Evolutionary conservation across 2,113 vertebrate genomes (phyloP).

Genomic region (Chroicocephalus ridibundus): DNA sequence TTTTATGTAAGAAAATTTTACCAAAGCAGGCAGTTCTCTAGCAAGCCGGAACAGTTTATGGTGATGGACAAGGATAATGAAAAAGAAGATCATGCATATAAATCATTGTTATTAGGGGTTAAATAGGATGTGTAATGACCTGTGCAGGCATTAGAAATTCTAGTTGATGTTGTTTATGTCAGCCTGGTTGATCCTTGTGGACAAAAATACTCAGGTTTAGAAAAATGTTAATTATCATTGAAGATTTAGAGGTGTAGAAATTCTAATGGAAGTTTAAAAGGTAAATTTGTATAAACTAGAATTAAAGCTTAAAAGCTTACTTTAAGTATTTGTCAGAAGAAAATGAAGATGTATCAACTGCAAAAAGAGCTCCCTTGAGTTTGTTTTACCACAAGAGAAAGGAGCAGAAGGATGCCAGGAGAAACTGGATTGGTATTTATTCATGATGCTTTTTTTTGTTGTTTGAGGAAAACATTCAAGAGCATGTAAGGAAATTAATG

Average conservation of each 20-base stretch:
- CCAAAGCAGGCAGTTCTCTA: background rate
- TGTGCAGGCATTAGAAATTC: background rate
- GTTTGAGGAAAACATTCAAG: background rate
- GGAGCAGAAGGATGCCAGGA: background rate
- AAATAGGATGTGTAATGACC: background rate
- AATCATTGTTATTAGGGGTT: background rate
- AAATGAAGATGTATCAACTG: background rate
- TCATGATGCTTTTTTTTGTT: background rate
- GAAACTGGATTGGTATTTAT: background rate
- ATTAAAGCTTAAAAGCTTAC: background rate
- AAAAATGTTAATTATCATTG: background rate
- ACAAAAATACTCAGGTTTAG: background rate
- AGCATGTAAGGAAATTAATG: background rate
- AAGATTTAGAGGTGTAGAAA: background rate
- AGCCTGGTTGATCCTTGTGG: background rate
- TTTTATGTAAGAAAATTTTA: conserved; percentile 18
- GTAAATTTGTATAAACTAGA: background rate
- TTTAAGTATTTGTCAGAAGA: background rate
- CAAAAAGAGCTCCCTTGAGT: background rate
- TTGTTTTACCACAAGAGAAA: background rate
- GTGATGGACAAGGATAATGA: background rate
- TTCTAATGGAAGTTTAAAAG: background rate
- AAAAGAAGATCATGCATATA: conserved; percentile 15
- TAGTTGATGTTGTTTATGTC: background rate
- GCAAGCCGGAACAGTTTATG: background rate